Percentiles rank a stretch among this genome's conserved stretches.
These are phyloP conservation scores for Mus spretus DNA, from an alignment of 2,797 vertebrate genomes.

Conservation along the genomic window DNA sequence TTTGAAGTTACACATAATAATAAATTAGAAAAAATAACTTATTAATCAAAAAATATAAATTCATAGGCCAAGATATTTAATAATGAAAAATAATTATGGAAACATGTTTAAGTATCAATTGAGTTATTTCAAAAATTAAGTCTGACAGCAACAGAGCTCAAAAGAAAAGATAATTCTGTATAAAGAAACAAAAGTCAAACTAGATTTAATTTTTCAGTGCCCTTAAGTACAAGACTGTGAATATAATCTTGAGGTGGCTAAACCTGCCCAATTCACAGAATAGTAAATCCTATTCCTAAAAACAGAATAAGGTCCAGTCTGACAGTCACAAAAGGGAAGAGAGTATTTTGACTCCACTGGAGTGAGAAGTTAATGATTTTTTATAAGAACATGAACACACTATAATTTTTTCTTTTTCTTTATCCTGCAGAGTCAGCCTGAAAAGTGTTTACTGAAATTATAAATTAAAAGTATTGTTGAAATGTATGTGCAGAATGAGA, in stretches of 20 bases:
- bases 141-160: not conserved
- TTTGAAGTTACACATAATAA: not conserved
- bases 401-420: not conserved
- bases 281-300: not conserved
- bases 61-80: not conserved
- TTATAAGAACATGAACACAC: not conserved
- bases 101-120: not conserved
- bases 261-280: not conserved
- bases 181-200: slow-evolving; percentile 7
- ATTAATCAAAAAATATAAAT: not conserved
- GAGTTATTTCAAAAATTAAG: slow-evolving; percentile 26
- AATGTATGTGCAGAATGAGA: slow-evolving; percentile 83
- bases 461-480: slow-evolving; percentile 50
- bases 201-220: not conserved
- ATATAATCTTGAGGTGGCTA: not conserved
- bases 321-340: not conserved
- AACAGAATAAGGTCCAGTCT: not conserved
- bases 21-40: not conserved
- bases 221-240: not conserved
- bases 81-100: not conserved
- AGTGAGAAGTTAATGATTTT: not conserved
- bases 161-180: not conserved
- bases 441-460: slow-evolving; percentile 23
- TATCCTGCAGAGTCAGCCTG: not conserved
- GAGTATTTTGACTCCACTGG: not conserved